These are phyloP conservation scores for Eira barbara DNA, from an alignment of 2,113 vertebrate genomes.

Conservation along the genomic window DNA sequence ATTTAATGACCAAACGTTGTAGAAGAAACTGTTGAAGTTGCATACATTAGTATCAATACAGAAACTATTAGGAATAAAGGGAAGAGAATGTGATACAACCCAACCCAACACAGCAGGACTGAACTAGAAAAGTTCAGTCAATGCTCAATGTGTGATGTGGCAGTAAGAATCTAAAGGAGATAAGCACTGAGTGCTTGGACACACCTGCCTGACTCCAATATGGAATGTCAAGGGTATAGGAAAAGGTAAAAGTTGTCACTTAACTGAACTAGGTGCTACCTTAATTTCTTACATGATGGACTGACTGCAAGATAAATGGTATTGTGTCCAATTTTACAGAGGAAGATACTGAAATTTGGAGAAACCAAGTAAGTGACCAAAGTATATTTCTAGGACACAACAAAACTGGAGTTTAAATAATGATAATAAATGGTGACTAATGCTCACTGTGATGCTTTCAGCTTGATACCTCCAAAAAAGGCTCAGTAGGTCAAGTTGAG, in stretches of 20 bases:
- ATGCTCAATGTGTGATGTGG: neutral
- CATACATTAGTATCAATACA: neutral
- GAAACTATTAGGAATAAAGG: neutral
- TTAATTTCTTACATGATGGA: neutral
- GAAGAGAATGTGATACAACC: neutral
- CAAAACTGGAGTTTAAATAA: neutral
- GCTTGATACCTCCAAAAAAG: neutral
- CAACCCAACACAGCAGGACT: neutral
- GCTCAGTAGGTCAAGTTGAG: neutral
- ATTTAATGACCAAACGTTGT: neutral
- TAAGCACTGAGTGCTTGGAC: neutral
- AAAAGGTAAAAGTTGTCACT: neutral
- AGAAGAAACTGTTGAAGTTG: neutral
- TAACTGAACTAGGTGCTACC: neutral
- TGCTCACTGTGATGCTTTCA: neutral
- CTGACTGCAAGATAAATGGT: neutral
- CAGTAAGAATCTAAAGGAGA: neutral
- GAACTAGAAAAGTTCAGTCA: neutral
- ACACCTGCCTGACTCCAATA: neutral
- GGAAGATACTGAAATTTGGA: neutral
- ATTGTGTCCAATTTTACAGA: neutral
- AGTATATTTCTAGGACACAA: neutral
- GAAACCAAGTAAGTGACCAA: neutral
- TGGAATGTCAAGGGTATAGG: neutral
- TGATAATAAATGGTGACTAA: neutral